Evolutionary conservation across 2,113 vertebrate species (phyloP), one percentile per base, ranked within the genome.

Genomic region (Gorilla gorilla): DNA sequence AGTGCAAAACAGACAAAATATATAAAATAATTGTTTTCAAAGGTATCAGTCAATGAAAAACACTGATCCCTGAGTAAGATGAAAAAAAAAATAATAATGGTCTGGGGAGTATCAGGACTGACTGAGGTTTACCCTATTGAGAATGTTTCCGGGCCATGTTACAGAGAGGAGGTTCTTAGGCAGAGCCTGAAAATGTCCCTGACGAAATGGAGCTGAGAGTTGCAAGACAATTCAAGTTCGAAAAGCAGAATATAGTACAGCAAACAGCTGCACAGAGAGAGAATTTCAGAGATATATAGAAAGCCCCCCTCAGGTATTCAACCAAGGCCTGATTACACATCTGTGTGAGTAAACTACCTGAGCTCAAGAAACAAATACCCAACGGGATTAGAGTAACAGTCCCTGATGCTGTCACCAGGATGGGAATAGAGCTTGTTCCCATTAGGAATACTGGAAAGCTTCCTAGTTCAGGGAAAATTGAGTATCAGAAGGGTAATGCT

Each of bases 91-190:
- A 32, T 6, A 64, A 30, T 64, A 64, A 64, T 64, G 32, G 66
- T n/a, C 43, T 11, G 30, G 0, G 1, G 3, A 45, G 12, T 23
- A 16, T 0, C 1, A 57, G 20, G 1, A 73, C 55, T 48, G 16
- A 35, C 22, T 43, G 23, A 85, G 14, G 1, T 86, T 57, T 43
- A n/a, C 6, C 20, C 11, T 23, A 64, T 0, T 25, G 18, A 59
- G 4, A 35, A 6, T 52, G 1, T 85, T 50, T 96, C 84, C 2
- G 64, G 50, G 2, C 4, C 25, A 12, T 0, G 27, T 23, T 45
- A 12, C 5, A 88, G n/a, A 79, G 13, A 52, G 8, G 8, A 8
- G 35, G 2, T 75, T 55, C 23, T 75, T 23, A 64, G 5, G 9
- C 8, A 50, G 16, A 80, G 10, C 2, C 7, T n/a, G 22, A 38